Evolutionary conservation across 2,888 invertebrate species (phyloP), one percentile per base, ranked within the genome.

Genomic region (Cheilosia vernalis): DNA sequence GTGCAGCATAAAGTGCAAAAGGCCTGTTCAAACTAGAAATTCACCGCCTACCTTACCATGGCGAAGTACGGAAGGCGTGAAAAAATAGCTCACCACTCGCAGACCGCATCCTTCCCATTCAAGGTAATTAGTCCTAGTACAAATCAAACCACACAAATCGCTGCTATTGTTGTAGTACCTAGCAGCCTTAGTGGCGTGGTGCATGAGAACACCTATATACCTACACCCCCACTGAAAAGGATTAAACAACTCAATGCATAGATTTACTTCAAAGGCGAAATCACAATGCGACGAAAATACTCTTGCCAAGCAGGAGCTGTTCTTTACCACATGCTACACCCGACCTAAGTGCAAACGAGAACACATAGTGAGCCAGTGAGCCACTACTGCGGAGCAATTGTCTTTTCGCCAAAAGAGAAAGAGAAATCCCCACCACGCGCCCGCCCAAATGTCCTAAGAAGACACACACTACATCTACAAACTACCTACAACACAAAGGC

Each of bases 201-300:
- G 76, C 56, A 53, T 40, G 15, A 19, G 21, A 9, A 30, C 7
- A 3, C 30, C 30, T 30, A 9, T 30, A 9, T 7, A 9, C 30
- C 30, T 24, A 49, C 33, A 33, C 30, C 63, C 42, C 60, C 33
- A 4, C 73, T 30, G 78, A 60, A 33, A 37, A 37, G 69, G 70
- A 84, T 84, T 84, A 64, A 84, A 70, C 84, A 79, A 79, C 64
- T 84, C 84, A 84, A 79, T 79, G 84, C 74, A 84, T 84, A 70
- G 84, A 84, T 84, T 84, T 70, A 79, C 69, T 79, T 74, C 64
- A 70, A 84, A 79, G 53, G 79, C 64, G 37, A 69, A 83, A 69
- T 84, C 69, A 73, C 83, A 78, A 74, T 79, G 83, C 83, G 79
- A 79, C 79, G 84, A 79, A 84, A 79, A 84, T 80, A 84, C 30